Conservation (phyloP, 2,888 invertebrate genomes). For the Acrocyrtus sp. region DNA sequence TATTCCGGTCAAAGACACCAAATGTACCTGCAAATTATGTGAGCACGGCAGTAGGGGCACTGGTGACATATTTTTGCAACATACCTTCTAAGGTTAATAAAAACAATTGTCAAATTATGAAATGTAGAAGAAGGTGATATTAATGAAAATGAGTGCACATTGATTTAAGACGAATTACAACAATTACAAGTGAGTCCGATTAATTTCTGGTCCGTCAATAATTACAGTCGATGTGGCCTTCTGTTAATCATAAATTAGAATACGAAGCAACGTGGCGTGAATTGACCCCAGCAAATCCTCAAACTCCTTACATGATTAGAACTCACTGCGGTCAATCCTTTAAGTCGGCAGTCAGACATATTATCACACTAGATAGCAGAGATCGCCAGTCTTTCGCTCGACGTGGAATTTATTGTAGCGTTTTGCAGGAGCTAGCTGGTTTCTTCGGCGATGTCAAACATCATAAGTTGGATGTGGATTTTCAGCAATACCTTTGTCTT, state of each 20-base stretch:
- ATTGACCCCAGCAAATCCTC: neutral
- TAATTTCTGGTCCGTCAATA: too few species aligned
- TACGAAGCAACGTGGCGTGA: conserved; percentile 35
- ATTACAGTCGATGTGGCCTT: too few species aligned
- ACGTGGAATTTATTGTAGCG: conserved; percentile 4
- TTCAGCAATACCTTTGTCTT: conserved; percentile 15
- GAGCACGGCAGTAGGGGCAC: conserved; percentile 10
- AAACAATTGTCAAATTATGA: neutral
- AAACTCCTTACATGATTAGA: conserved; percentile 2
- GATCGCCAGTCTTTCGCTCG: conserved; percentile 15
- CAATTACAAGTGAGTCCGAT: too few species aligned
- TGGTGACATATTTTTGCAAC: conserved; percentile 2
- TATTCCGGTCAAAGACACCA: conserved; percentile 4
- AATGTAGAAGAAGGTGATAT: too few species aligned
- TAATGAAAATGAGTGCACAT: too few species aligned
- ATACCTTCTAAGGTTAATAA: neutral
- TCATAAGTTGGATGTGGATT: conserved; percentile 30
- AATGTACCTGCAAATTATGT: conserved; percentile 3
- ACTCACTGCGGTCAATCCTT: conserved; percentile 21
- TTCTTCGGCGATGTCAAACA: conserved; percentile 23
- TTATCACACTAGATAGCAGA: conserved; percentile 14
- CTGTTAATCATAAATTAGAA: conserved; percentile 19
- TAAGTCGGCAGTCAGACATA: conserved; percentile 25
- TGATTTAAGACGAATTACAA: too few species aligned
- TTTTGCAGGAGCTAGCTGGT: conserved; percentile 27